A percentile compares a stretch with the other conserved stretches of the same genome.
Conservation (phyloP, 1,140 invertebrate genomes). For the Calycopis cecrops region DNA sequence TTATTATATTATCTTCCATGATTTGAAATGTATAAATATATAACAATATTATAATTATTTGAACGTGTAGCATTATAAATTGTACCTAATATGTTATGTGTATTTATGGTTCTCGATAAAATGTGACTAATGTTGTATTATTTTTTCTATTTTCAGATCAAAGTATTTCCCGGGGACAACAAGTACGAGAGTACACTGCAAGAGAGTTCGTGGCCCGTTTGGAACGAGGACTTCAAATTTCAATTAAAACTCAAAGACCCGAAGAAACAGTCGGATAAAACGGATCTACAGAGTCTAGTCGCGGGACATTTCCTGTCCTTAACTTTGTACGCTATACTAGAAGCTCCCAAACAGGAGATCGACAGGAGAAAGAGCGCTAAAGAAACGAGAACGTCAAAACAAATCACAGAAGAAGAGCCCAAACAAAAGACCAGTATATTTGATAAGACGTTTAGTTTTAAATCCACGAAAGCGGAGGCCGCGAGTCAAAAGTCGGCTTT, state of each 20-base stretch:
- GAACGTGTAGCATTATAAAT: background rate
- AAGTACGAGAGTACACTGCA: slow-evolving; percentile 84
- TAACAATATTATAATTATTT: too few species aligned
- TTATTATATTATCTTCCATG: too few species aligned
- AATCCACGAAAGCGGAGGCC: slow-evolving; percentile 56
- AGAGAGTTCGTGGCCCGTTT: slow-evolving; percentile 84
- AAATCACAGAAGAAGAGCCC: slow-evolving; percentile 54
- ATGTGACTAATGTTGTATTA: too few species aligned
- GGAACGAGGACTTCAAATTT: slow-evolving; percentile 86
- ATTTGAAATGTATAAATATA: too few species aligned
- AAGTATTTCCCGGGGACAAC: slow-evolving; percentile 82
- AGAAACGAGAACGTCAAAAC: slow-evolving; percentile 66
- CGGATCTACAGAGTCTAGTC: slow-evolving; percentile 71
- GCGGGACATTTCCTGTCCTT: slow-evolving; percentile 83
- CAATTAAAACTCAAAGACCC: slow-evolving; percentile 73
- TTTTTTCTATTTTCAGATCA: slow-evolving; percentile 76
- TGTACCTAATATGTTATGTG: too few species aligned
- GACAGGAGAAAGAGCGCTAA: slow-evolving; percentile 54
- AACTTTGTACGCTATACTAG: slow-evolving; percentile 83
- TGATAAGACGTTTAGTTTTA: slow-evolving; percentile 63
- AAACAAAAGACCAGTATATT: slow-evolving; percentile 47
- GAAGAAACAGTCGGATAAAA: slow-evolving; percentile 47
- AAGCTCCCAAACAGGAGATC: slow-evolving; percentile 68
- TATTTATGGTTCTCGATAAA: background rate
- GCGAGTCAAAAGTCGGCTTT: slow-evolving; percentile 68